These are phyloP conservation scores for Hippocampus guttulatus DNA, from an alignment of 2,113 vertebrate species.

Conservation along the genomic window DNA sequence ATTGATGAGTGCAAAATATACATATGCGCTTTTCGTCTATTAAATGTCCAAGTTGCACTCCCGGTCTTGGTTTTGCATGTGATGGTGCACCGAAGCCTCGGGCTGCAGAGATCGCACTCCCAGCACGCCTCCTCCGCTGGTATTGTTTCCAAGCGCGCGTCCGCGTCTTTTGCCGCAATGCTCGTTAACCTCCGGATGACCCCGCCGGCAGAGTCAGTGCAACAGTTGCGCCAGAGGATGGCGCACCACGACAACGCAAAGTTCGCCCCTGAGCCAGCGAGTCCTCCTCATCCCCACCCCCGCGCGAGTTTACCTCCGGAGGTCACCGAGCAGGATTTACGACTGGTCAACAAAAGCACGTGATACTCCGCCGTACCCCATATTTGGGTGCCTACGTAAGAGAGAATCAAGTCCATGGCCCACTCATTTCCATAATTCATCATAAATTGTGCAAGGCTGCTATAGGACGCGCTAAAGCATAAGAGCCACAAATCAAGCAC, in stretches of 20 bases:
- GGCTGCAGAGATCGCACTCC: slow-evolving; percentile 45
- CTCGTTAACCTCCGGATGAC: slow-evolving; percentile 91
- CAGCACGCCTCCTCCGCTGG: slow-evolving; percentile 55
- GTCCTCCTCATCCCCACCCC: slow-evolving; percentile 78
- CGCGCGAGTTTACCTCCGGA: slow-evolving; percentile 99
- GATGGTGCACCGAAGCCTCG: slow-evolving; percentile 28
- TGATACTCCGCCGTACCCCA: slow-evolving; percentile 97
- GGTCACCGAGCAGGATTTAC: slow-evolving; percentile 99
- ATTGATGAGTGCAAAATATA: not conserved
- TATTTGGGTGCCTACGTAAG: slow-evolving; percentile 99
- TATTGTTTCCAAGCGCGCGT: slow-evolving; percentile 74
- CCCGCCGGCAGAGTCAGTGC: slow-evolving; percentile 72
- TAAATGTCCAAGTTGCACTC: slow-evolving; percentile 42
- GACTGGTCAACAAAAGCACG: slow-evolving; percentile 99
- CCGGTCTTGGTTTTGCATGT: slow-evolving; percentile 24
- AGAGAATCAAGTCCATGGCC: slow-evolving; percentile 99
- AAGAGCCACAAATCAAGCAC: slow-evolving; percentile 99
- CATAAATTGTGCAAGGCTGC: slow-evolving; percentile 99
- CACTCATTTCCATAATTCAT: slow-evolving; percentile 99
- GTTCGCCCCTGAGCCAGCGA: slow-evolving; percentile 53
- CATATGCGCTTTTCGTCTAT: slow-evolving; percentile 42
- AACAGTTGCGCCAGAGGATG: slow-evolving; percentile 79
- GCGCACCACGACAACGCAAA: slow-evolving; percentile 81
- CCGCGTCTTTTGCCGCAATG: slow-evolving; percentile 80
- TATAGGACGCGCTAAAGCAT: slow-evolving; percentile 98